phyloP scores from a whole-genome alignment of 2,797 vertebrate species.

The Premnoplex brunnescens region DNA sequence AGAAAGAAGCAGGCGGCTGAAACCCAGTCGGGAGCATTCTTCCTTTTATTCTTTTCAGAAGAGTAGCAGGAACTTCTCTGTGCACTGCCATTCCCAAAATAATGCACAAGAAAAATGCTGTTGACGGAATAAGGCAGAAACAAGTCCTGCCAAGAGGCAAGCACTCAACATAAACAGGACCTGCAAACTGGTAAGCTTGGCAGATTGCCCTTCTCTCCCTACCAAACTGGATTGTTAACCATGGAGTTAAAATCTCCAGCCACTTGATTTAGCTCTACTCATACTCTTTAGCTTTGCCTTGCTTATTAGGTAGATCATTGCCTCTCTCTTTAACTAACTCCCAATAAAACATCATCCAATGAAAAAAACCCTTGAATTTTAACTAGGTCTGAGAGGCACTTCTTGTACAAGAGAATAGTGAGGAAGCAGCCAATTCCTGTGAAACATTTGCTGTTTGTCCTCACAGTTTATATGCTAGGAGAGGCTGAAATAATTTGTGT shows the following conservation, averaged over 20 bases:
- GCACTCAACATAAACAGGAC: not conserved
- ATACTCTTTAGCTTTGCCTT: not conserved
- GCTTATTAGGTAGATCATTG: not conserved
- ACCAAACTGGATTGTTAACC: not conserved
- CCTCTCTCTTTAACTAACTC: not conserved
- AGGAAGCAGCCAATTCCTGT: not conserved
- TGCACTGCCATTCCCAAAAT: not conserved
- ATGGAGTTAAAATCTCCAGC: not conserved
- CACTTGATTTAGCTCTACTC: not conserved
- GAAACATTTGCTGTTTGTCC: constrained; percentile 7
- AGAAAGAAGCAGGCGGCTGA: not conserved
- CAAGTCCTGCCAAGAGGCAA: not conserved
- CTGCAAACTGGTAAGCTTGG: not conserved
- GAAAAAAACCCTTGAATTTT: not conserved
- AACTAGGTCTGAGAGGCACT: not conserved
- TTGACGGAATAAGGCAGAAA: not conserved
- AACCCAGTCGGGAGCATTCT: not conserved
- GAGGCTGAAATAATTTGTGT: constrained; percentile 20
- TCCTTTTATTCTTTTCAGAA: not conserved
- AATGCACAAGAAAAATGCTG: not conserved
- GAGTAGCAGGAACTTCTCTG: not conserved
- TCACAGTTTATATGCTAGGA: constrained; percentile 10
- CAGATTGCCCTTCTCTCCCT: not conserved
- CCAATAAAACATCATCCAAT: not conserved
- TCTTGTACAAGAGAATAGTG: not conserved